These are phyloP conservation scores for Apolygus lucorum DNA, from an alignment of 1,140 invertebrate genomes.

Conservation along the genomic window DNA sequence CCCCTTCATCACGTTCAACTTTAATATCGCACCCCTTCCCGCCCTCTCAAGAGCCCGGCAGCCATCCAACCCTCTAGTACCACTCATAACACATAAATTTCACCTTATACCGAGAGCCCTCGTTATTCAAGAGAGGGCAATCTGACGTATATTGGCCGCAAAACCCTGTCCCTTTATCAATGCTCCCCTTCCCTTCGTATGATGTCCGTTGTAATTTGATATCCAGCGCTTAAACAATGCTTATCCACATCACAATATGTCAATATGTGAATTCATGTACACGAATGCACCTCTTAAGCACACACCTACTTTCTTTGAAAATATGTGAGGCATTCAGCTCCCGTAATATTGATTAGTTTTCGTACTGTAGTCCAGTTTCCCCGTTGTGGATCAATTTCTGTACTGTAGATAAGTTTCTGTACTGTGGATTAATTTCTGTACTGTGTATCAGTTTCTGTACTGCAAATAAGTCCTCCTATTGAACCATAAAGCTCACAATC, in stretches of 20 bases:
- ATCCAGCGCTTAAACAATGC: neutral
- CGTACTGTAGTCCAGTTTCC: too few relatives aligned
- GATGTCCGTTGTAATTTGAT: conserved; percentile 4
- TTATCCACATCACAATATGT: neutral
- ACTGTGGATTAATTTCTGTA: too few relatives aligned
- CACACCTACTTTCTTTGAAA: too few relatives aligned
- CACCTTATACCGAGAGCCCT: conserved; percentile 6
- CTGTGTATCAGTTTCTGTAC: too few relatives aligned
- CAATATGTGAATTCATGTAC: too few relatives aligned
- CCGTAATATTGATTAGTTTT: too few relatives aligned
- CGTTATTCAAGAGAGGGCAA: neutral
- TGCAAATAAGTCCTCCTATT: too few relatives aligned
- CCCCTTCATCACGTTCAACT: conserved; percentile 20
- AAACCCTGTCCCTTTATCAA: neutral
- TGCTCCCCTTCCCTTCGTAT: neutral
- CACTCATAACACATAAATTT: conserved; percentile 13
- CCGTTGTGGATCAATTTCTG: too few relatives aligned
- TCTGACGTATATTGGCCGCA: conserved; percentile 7
- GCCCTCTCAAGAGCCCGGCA: conserved; percentile 32
- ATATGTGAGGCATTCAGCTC: too few relatives aligned
- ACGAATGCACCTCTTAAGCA: too few relatives aligned
- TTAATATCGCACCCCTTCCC: conserved; percentile 31
- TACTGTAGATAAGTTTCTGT: too few relatives aligned
- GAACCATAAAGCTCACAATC: too few relatives aligned
- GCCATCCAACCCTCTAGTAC: conserved; percentile 30